Percentiles rank a stretch among this genome's conserved stretches.
Conservation (phyloP, 2,797 vertebrate species). For the Myotis daubentonii region DNA sequence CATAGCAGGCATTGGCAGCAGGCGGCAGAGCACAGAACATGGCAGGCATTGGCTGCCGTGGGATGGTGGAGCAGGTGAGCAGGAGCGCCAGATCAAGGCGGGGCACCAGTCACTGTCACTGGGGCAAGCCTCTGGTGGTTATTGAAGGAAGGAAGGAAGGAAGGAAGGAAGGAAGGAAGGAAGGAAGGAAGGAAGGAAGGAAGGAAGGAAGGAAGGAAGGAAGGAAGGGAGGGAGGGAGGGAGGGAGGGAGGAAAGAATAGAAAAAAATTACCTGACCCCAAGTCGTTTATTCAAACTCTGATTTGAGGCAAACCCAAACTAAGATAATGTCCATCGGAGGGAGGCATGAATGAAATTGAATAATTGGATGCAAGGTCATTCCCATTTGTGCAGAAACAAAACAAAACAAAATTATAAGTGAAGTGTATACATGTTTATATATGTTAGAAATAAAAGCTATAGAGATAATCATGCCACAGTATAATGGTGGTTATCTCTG, state of each 20-base stretch:
- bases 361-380: not conserved
- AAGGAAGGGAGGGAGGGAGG: too few relatives aligned
- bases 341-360: not conserved
- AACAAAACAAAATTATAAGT: not conserved
- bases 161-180: too few relatives aligned
- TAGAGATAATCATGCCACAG: not conserved
- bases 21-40: too few relatives aligned
- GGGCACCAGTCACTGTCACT: too few relatives aligned
- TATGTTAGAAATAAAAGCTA: not conserved
- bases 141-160: too few relatives aligned
- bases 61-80: too few relatives aligned
- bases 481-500: not conserved
- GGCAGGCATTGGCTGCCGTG: too few relatives aligned
- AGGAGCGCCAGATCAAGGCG: too few relatives aligned
- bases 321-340: not conserved
- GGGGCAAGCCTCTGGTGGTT: too few relatives aligned
- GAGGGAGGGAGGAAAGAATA: too few relatives aligned
- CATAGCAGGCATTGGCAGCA: too few relatives aligned
- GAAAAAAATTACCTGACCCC: not conserved
- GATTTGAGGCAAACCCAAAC: not conserved
- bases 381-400: not conserved
- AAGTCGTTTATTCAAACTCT: not conserved
- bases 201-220: too few relatives aligned
- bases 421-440: not conserved
- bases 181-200: fast-evolving